Percentiles rank a stretch among this genome's conserved stretches.
Conservation (phyloP, 2,888 invertebrate genomes). For the Diogma glabrata region DNA sequence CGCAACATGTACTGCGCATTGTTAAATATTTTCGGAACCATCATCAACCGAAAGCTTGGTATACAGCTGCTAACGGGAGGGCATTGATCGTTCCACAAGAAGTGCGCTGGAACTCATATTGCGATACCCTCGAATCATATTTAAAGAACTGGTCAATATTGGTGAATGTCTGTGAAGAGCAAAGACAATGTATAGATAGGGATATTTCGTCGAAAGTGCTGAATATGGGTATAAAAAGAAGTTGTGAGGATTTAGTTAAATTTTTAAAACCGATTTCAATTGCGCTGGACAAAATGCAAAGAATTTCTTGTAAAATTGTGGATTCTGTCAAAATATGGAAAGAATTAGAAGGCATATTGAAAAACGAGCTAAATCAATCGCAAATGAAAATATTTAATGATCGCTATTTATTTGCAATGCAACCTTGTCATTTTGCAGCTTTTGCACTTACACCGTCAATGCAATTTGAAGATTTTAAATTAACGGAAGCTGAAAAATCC, state of each 20-base stretch:
- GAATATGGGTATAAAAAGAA: conserved; percentile 3
- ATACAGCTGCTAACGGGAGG: neutral
- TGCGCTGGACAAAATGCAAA: neutral
- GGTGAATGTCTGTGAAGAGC: neutral
- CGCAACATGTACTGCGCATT: neutral
- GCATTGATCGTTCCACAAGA: neutral
- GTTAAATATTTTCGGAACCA: neutral
- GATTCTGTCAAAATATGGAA: neutral
- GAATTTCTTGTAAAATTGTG: neutral
- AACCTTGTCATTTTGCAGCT: neutral
- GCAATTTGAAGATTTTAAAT: too few species aligned
- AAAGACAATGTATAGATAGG: neutral
- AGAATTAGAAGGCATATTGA: neutral
- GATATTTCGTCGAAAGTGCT: conserved; percentile 4
- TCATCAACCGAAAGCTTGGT: neutral
- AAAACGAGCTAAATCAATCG: neutral
- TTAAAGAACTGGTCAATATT: neutral
- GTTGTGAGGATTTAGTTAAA: neutral
- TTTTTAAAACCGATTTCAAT: conserved; percentile 1
- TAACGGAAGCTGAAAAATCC: too few species aligned
- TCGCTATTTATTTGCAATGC: conserved; percentile 4
- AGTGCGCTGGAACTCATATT: conserved; percentile 5
- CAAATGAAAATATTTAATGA: conserved; percentile 2
- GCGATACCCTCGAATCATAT: neutral
- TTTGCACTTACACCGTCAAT: too few species aligned